Percentiles rank a stretch among this genome's conserved stretches.
Evolutionary conservation across 2,888 invertebrate species (phyloP).

Genomic region (Mesochorus sp.): DNA sequence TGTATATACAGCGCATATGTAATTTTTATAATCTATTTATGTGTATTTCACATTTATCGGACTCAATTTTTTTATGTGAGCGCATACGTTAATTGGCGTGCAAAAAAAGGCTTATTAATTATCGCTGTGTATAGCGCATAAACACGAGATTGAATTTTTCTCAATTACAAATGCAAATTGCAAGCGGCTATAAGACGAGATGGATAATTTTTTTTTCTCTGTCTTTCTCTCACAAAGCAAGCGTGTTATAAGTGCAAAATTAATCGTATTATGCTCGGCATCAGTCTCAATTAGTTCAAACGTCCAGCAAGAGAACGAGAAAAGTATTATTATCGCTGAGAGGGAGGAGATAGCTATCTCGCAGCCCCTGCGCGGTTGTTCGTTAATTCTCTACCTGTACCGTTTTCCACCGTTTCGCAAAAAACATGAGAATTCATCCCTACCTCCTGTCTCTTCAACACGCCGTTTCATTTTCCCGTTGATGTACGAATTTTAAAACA

Average conservation of each 20-base stretch:
- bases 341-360: constrained; percentile 28
- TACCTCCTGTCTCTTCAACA: neutral
- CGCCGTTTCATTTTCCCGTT: constrained; percentile 67
- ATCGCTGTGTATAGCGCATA: neutral
- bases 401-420: constrained; percentile 31
- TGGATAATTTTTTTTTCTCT: neutral
- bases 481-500: constrained; percentile 73
- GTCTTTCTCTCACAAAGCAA: neutral
- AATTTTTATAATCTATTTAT: neutral
- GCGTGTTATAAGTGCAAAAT: constrained; percentile 44
- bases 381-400: constrained; percentile 58
- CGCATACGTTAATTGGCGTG: constrained; percentile 6
- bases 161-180: constrained; percentile 4
- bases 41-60: neutral
- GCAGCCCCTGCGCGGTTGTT: constrained; percentile 31
- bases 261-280: constrained; percentile 58
- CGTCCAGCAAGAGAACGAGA: constrained; percentile 35
- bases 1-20: neutral
- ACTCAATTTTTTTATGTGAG: neutral
- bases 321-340: constrained; percentile 53
- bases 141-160: neutral
- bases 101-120: neutral
- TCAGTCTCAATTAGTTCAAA: constrained; percentile 63
- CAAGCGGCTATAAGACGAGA: neutral
- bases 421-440: constrained; percentile 38